These are phyloP conservation scores for Eretmocerus hayati DNA, from an alignment of 2,888 invertebrate genomes.

Conservation along the genomic window DNA sequence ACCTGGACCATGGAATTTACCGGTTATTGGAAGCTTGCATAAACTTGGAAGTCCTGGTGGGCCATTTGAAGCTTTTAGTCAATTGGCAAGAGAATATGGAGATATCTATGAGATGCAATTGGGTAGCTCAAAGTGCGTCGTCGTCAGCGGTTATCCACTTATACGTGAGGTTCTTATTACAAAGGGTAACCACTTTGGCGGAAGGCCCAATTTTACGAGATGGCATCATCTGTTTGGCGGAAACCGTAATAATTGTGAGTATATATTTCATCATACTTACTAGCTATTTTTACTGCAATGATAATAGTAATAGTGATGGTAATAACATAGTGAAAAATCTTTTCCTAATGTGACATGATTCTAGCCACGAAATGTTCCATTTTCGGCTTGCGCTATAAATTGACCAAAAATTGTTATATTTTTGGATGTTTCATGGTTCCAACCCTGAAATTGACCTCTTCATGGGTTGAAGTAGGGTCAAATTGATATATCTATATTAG, in stretches of 20 bases:
- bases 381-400: no score
- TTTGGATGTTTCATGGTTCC: no score
- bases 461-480: no score
- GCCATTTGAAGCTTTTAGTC: conserved; percentile 68
- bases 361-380: no score
- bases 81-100: conserved; percentile 62
- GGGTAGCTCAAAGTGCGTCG: conserved; percentile 63
- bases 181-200: conserved; percentile 75
- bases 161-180: conserved; percentile 71
- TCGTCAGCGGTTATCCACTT: conserved; percentile 65
- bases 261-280: no score
- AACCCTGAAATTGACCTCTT: no score
- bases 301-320: no score
- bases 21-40: conserved; percentile 66
- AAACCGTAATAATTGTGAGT: conserved; percentile 80
- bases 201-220: conserved; percentile 72
- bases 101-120: conserved; percentile 65
- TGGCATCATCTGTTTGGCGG: conserved; percentile 79
- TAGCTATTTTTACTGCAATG: no score
- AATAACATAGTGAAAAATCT: no score
- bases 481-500: no score
- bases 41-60: conserved; percentile 56
- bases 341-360: no score
- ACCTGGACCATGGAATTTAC: conserved; percentile 45
- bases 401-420: no score